Conservation (phyloP, 2,888 invertebrate genomes). For the Resseliella maxima region DNA sequence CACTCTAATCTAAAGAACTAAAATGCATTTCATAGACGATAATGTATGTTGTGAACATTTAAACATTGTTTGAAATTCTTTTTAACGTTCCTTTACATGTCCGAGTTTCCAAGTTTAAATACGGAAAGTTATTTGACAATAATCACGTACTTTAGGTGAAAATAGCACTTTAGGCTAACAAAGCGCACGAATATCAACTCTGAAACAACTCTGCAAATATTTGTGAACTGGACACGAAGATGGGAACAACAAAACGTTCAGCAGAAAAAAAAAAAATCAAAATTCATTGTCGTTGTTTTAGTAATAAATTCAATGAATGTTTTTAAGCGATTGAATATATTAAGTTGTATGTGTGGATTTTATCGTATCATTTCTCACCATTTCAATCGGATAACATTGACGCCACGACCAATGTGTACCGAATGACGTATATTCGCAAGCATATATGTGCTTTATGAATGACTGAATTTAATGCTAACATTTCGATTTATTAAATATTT, state of each 20-base stretch:
- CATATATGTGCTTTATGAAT: neutral
- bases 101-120: neutral
- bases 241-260: neutral
- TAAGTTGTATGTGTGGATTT: neutral
- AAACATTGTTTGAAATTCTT: neutral
- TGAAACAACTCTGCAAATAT: neutral
- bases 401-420: neutral
- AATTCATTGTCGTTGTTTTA: neutral
- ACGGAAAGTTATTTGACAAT: neutral
- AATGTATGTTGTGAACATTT: neutral
- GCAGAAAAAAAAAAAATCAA: neutral
- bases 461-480: too few relatives aligned
- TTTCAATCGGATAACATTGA: neutral
- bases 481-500: too few relatives aligned
- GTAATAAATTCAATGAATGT: too few relatives aligned
- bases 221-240: neutral
- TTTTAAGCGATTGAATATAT: too few relatives aligned
- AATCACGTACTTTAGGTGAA: slow-evolving; percentile 30
- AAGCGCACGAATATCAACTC: neutral
- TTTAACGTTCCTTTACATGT: neutral
- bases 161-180: neutral
- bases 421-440: neutral
- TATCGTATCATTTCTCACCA: neutral
- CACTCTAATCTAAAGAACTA: too few relatives aligned
- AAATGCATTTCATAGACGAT: too few relatives aligned